Conservation (phyloP, 2,888 invertebrate species). For the Drosophila prostipennis region DNA sequence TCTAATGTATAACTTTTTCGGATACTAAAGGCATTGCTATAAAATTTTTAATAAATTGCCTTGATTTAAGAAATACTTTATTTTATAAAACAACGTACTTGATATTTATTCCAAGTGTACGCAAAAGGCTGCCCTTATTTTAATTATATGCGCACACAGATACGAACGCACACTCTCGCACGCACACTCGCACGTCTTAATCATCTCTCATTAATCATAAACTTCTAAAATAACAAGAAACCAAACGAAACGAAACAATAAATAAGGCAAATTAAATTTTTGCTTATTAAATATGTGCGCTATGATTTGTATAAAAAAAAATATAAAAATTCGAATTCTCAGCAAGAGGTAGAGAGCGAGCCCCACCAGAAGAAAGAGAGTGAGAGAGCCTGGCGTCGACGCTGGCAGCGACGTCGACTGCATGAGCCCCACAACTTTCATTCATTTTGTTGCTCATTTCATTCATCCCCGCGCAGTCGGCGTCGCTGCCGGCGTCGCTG, state of each 20-base stretch:
- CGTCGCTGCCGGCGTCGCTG: slow-evolving; percentile 25
- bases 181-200: slow-evolving; percentile 46
- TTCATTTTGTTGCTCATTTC: slow-evolving; percentile 69
- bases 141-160: slow-evolving; percentile 30
- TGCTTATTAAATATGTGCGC: slow-evolving; percentile 56
- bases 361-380: slow-evolving; percentile 18
- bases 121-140: slow-evolving; percentile 42
- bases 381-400: slow-evolving; percentile 22
- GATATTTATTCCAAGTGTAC: background rate
- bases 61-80: too few species aligned
- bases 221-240: slow-evolving; percentile 62
- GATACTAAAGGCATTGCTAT: too few species aligned
- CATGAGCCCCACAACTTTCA: slow-evolving; percentile 64
- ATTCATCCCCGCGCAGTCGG: slow-evolving; percentile 58
- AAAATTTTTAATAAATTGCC: too few species aligned
- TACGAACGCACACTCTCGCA: background rate
- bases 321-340: slow-evolving; percentile 22
- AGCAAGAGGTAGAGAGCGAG: slow-evolving; percentile 12
- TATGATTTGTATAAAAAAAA: slow-evolving; percentile 41
- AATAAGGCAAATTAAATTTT: slow-evolving; percentile 60
- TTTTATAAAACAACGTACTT: too few species aligned
- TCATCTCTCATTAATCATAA: slow-evolving; percentile 76
- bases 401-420: slow-evolving; percentile 12
- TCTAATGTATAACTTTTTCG: too few species aligned
- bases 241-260: slow-evolving; percentile 36